These are phyloP conservation scores for Lagopus muta DNA, from an alignment of 2,113 vertebrate species.

Conservation along the genomic window DNA sequence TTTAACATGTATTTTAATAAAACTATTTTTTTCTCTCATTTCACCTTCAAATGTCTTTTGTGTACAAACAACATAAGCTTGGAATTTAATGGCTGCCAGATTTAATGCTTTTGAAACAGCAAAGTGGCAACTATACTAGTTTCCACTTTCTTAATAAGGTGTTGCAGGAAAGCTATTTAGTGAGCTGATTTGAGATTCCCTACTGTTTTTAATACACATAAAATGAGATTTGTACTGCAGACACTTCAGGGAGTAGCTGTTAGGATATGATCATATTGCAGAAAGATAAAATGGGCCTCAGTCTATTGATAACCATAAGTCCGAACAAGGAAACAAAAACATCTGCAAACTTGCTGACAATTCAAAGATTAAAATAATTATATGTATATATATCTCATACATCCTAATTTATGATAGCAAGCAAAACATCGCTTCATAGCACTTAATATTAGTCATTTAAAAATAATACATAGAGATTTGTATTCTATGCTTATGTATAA, in stretches of 20 bases:
- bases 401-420: not conserved
- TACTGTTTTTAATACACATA: constrained; percentile 52
- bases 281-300: constrained; percentile 22
- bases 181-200: constrained; percentile 55
- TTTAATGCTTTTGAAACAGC: constrained; percentile 5
- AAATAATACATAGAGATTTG: not conserved
- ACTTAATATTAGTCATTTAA: not conserved
- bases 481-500: not conserved
- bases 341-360: not conserved
- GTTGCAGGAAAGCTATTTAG: constrained; percentile 50
- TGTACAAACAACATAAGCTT: not conserved
- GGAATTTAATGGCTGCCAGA: not conserved
- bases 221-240: constrained; percentile 54
- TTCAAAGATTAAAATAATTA: not conserved
- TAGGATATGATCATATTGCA: constrained; percentile 22
- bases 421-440: not conserved
- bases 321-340: not conserved
- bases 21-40: constrained; percentile 25
- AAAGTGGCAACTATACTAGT: constrained; percentile 56
- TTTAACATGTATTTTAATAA: not conserved
- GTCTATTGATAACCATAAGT: not conserved
- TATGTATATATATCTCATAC: not conserved
- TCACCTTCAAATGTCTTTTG: constrained; percentile 8
- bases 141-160: constrained; percentile 56
- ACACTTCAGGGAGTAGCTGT: constrained; percentile 39